Percentiles rank a stretch among this genome's conserved stretches.
phyloP scores from a whole-genome alignment of 2,113 vertebrate species.

The Amia ocellicauda region DNA sequence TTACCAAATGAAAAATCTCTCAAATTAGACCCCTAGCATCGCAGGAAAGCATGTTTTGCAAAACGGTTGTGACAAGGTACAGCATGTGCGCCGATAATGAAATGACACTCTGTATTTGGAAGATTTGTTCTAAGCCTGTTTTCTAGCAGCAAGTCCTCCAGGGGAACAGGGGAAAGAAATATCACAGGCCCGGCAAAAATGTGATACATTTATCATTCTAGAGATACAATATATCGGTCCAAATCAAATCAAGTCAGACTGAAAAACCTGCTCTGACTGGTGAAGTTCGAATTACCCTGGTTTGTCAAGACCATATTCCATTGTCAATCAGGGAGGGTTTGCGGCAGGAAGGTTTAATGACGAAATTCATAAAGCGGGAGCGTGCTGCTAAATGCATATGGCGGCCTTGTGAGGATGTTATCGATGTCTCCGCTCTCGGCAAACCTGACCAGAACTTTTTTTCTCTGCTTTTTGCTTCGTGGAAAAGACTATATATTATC shows the following conservation, averaged over 20 bases:
- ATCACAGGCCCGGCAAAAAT: neutral
- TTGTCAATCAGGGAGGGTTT: neutral
- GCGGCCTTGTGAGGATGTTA: neutral
- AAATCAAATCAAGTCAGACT: slow-evolving; percentile 3
- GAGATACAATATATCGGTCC: neutral
- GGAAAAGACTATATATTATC: too few relatives aligned
- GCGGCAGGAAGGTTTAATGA: slow-evolving; percentile 4
- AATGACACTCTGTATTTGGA: too few relatives aligned
- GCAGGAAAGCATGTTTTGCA: too few relatives aligned
- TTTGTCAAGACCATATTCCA: neutral
- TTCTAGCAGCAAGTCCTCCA: too few relatives aligned
- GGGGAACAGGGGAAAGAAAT: neutral
- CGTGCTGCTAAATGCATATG: neutral
- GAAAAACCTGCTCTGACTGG: neutral
- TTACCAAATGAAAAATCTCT: too few relatives aligned
- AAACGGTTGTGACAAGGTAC: too few relatives aligned
- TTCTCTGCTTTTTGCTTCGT: neutral
- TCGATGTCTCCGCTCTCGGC: neutral
- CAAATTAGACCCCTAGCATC: too few relatives aligned
- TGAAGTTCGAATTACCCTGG: slow-evolving; percentile 17
- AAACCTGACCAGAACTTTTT: slow-evolving; percentile 1
- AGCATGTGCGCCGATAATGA: too few relatives aligned
- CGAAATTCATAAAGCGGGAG: neutral
- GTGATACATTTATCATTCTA: neutral
- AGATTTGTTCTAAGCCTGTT: neutral